Base-by-base conservation (phyloP, 2,888 invertebrate genomes). In the Scaptomyza flava region DNA sequence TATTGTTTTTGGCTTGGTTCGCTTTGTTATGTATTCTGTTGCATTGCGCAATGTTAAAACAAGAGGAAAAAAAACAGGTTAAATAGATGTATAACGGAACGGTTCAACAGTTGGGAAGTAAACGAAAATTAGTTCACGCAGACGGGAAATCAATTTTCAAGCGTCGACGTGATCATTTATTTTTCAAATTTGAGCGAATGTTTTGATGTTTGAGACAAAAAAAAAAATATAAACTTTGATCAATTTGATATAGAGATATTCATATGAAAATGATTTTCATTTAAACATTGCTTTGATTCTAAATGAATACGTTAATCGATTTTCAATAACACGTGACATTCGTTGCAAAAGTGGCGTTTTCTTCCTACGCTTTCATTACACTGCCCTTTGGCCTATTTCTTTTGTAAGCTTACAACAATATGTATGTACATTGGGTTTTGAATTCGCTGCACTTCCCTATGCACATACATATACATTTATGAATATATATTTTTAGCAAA, bases 11-110 rank as follows among this genome's bases (percentile, higher is more conserved):
- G 72, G 48, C 50, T 20, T 14, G 57, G 60, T 60, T 5, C 6
- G 72, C 74, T 74, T 67, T 77, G 77, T 82, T 85, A 67, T 72
- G 69, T 67, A 85, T 82, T 84, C 82, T 81, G 85, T 77, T 82
- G 82, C 81, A 82, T 81, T 82, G 79, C 70, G 77, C 85, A 77
- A 82, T 61, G 43, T 30, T 30, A 48, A 8, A 56, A 54, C 38
- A 43, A 30, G 36, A 50, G 38, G 50, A 64, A 12, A 46, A 23
- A 42, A 48, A 45, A 38, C 56, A 67, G 72, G 69, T 43, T 62
- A 56, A 67, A 67, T 36, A 72, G 60, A 66, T 69, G 50, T 59
- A 64, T 33, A 79, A 59, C 77, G 60, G 48, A 77, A 61, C 82
- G 60, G 77, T 59, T 58, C 41, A 56, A 31, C n/a, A 34, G 43